phyloP scores from a whole-genome alignment of 2,888 invertebrate species.

The Eumerus sabulonum region DNA sequence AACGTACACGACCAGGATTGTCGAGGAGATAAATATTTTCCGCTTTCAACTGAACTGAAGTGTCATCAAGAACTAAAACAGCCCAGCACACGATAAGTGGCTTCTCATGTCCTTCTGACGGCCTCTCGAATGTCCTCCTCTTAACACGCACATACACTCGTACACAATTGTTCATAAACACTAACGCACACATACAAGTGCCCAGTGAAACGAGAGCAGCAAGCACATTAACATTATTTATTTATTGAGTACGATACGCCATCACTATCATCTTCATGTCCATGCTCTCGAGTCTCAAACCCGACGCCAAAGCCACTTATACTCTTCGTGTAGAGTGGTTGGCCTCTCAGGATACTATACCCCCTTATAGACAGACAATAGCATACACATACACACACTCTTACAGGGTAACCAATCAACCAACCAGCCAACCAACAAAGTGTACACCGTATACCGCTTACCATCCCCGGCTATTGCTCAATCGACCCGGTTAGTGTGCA shows the following conservation, averaged over 20 bases:
- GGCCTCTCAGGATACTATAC: constrained; percentile 61
- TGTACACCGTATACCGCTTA: constrained; percentile 21
- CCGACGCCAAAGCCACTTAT: constrained; percentile 55
- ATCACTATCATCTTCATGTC: constrained; percentile 60
- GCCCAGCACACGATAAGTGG: constrained; percentile 76
- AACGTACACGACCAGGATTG: too few species aligned
- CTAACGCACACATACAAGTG: constrained; percentile 13
- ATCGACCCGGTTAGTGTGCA: too few species aligned
- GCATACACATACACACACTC: constrained; percentile 33
- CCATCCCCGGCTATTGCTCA: constrained; percentile 59
- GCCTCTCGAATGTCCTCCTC: constrained; percentile 68
- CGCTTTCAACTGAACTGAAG: constrained; percentile 76
- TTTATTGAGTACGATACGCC: constrained; percentile 65
- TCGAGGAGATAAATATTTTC: constrained; percentile 66
- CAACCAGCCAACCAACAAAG: constrained; percentile 52
- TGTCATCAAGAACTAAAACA: constrained; percentile 79
- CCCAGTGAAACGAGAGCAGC: constrained; percentile 13
- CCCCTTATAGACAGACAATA: constrained; percentile 11
- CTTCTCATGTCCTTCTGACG: constrained; percentile 78
- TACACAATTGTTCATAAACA: constrained; percentile 1
- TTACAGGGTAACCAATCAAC: constrained; percentile 20
- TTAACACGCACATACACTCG: constrained; percentile 50
- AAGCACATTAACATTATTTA: constrained; percentile 63
- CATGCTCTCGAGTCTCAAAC: constrained; percentile 37
- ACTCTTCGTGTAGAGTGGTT: constrained; percentile 46